A percentile compares a stretch with the other conserved stretches of the same genome.
Evolutionary conservation across 2,113 vertebrate species (phyloP).

Genomic region (Gallinago undulata): DNA sequence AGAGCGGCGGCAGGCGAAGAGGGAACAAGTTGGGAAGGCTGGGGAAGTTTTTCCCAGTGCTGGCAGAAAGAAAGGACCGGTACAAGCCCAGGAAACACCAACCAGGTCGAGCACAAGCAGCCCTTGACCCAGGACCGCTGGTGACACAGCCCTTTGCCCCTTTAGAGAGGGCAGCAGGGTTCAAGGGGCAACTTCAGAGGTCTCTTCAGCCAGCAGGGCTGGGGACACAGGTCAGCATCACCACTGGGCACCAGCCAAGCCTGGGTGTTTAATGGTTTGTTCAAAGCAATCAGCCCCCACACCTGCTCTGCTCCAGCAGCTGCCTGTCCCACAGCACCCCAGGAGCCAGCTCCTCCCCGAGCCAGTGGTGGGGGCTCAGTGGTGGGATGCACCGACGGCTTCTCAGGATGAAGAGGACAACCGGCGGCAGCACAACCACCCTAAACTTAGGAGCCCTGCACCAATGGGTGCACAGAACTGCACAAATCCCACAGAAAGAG

Average conservation of each 20-base stretch:
- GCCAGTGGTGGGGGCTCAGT: rapidly evolving
- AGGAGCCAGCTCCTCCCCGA: neutral
- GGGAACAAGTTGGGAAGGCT: neutral
- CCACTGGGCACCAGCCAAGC: neutral
- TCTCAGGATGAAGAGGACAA: rapidly evolving
- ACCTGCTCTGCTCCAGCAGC: too few relatives aligned
- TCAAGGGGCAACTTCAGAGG: neutral
- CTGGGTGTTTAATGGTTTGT: neutral
- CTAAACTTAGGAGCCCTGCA: neutral
- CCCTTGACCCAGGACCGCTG: neutral
- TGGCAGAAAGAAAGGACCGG: neutral
- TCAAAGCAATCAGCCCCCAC: neutral
- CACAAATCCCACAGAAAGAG: neutral
- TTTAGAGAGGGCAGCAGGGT: neutral
- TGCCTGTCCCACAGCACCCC: neutral
- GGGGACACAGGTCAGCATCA: neutral
- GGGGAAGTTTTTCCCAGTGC: neutral
- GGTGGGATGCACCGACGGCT: neutral
- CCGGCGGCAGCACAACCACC: neutral
- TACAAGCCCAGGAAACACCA: neutral
- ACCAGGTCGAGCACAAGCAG: neutral
- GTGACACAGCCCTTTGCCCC: neutral
- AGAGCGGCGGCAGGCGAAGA: too few relatives aligned
- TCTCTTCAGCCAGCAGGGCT: neutral
- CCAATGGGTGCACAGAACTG: rapidly evolving